Evolutionary conservation across 2,888 invertebrate genomes (phyloP).

Genomic region (Philereme transversata): DNA sequence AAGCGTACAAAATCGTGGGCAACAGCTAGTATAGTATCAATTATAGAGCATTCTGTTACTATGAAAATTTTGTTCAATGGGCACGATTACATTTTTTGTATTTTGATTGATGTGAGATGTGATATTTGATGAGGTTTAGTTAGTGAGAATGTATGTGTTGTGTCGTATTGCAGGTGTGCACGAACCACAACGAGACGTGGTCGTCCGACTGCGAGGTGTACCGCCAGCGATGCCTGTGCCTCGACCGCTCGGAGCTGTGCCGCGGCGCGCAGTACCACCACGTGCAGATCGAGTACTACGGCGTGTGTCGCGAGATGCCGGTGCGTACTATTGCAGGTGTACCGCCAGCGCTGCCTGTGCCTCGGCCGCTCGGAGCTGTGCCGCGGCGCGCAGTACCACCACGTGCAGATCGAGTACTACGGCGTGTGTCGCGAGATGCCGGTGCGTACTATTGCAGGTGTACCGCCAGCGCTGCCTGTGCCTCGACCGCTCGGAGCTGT

Average conservation of each 20-base stretch:
- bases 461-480: conserved; percentile 97
- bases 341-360: no score
- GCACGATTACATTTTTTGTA: no score
- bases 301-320: conserved; percentile 88
- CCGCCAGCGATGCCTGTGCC: conserved; percentile 96
- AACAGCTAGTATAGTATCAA: no score
- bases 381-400: conserved; percentile 89
- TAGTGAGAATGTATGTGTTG: conserved; percentile 20
- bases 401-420: conserved; percentile 97
- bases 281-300: conserved; percentile 97
- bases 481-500: conserved; percentile 88
- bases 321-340: no score
- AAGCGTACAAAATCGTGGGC: no score
- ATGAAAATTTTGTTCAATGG: no score
- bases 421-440: conserved; percentile 89
- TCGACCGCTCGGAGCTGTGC: conserved; percentile 89
- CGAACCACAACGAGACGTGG: conserved; percentile 98
- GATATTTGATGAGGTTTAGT: no score
- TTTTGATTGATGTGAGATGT: no score
- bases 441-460: conserved; percentile 75
- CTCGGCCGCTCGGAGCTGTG: conserved; percentile 90
- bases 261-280: conserved; percentile 90
- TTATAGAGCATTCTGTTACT: no score
- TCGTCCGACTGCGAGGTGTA: conserved; percentile 97
- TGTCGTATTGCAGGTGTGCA: conserved; percentile 87